Percentiles rank a stretch among this genome's conserved stretches.
Evolutionary conservation across 2,888 invertebrate genomes (phyloP).

Genomic region (Rhamphomyia laevipes): DNA sequence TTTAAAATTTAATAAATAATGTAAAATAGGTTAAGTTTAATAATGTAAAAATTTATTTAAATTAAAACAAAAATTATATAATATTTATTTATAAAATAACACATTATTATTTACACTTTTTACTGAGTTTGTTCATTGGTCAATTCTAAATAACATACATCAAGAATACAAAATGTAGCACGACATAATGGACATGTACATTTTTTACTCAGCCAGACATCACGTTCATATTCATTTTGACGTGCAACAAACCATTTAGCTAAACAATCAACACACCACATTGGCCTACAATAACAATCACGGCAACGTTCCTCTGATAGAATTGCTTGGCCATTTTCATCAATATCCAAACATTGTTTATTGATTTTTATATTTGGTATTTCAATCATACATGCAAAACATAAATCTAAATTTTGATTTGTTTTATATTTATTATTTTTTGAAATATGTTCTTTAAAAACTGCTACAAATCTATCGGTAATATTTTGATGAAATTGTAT

Average conservation of each 20-base stretch:
- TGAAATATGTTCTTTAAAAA: slow-evolving; percentile 63
- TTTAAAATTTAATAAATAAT: too few species aligned
- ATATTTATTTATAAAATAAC: too few species aligned
- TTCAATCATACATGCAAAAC: slow-evolving; percentile 80
- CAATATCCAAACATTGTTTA: slow-evolving; percentile 49
- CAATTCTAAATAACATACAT: slow-evolving; percentile 49
- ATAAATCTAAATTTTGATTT: slow-evolving; percentile 61
- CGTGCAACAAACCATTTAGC: slow-evolving; percentile 81
- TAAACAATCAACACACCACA: slow-evolving; percentile 83
- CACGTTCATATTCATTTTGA: slow-evolving; percentile 55
- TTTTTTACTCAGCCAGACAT: slow-evolving; percentile 68
- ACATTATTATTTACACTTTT: too few species aligned
- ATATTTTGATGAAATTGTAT: slow-evolving; percentile 65
- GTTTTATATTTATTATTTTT: slow-evolving; percentile 50
- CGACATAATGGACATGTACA: slow-evolving; percentile 84
- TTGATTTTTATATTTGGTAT: slow-evolving; percentile 67
- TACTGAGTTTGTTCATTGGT: background rate
- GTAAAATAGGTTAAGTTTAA: too few species aligned
- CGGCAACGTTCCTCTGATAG: slow-evolving; percentile 32
- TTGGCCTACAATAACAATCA: slow-evolving; percentile 64
- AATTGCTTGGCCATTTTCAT: slow-evolving; percentile 35
- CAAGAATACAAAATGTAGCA: slow-evolving; percentile 71
- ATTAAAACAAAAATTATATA: too few species aligned
- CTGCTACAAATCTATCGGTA: slow-evolving; percentile 72
- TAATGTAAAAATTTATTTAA: too few species aligned